phyloP scores from a whole-genome alignment of 2,888 invertebrate genomes.

The Oithona nana region DNA sequence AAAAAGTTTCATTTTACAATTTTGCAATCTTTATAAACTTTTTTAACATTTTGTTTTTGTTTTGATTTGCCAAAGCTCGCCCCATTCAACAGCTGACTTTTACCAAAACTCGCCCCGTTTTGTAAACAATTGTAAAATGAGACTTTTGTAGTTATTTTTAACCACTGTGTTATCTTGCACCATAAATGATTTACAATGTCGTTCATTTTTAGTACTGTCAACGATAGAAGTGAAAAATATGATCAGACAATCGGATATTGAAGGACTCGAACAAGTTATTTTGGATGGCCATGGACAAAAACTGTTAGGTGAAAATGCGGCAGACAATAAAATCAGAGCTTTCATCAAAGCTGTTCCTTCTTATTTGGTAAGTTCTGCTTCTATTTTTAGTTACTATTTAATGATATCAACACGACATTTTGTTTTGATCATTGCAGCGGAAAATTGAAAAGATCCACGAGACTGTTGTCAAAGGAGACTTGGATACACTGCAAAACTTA shows the following conservation, averaged over 20 bases:
- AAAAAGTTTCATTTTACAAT: too few relatives aligned
- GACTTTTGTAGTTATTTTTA: too few relatives aligned
- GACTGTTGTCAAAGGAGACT: conserved; percentile 62
- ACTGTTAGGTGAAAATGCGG: conserved; percentile 47
- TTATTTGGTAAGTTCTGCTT: conserved; percentile 38
- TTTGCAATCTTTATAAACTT: too few relatives aligned
- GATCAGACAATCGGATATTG: conserved; percentile 53
- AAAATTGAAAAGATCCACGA: conserved; percentile 75
- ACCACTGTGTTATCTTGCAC: too few relatives aligned
- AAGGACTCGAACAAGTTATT: conserved; percentile 68
- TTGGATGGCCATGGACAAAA: conserved; percentile 68
- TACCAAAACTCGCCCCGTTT: too few relatives aligned
- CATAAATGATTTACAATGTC: too few relatives aligned
- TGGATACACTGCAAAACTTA: conserved; percentile 62
- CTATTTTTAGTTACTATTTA: neutral
- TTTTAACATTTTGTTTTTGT: too few relatives aligned
- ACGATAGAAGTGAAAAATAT: conserved; percentile 32
- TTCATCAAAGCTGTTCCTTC: conserved; percentile 46
- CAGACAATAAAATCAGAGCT: conserved; percentile 39
- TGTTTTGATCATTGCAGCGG: conserved; percentile 35
- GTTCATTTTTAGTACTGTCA: neutral
- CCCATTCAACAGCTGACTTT: too few relatives aligned
- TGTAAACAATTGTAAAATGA: too few relatives aligned
- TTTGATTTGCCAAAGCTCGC: too few relatives aligned
- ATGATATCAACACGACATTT: neutral